A percentile compares a stretch with the other conserved stretches of the same genome.
These are phyloP conservation scores for Leptinotarsa haldemani DNA, from an alignment of 2,888 invertebrate genomes.

Conservation along the genomic window DNA sequence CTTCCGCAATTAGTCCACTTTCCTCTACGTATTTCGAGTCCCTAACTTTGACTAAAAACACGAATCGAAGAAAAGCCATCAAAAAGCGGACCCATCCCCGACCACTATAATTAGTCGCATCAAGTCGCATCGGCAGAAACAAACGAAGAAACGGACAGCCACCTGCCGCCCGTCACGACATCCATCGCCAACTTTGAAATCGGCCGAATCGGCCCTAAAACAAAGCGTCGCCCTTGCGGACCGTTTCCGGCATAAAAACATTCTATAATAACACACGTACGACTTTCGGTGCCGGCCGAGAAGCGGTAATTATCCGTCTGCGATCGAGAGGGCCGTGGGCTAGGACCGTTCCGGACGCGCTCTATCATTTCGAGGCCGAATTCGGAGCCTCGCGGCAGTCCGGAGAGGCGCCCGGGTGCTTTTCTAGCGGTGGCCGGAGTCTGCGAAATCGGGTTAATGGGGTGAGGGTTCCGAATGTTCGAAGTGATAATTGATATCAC, in stretches of 20 bases:
- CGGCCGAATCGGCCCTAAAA: conserved; percentile 6
- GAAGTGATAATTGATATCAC: neutral
- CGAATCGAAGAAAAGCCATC: neutral
- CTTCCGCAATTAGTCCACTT: too few species aligned
- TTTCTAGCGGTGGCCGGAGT: neutral
- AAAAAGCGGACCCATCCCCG: neutral
- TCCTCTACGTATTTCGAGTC: too few species aligned
- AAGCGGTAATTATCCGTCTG: conserved; percentile 63
- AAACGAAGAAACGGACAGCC: conserved; percentile 2
- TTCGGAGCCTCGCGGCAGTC: neutral
- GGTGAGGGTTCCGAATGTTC: neutral
- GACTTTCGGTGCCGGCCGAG: conserved; percentile 39
- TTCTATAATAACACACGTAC: conserved; percentile 64
- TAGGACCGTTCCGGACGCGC: conserved; percentile 3
- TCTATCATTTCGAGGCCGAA: conserved; percentile 10
- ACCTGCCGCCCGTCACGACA: conserved; percentile 1
- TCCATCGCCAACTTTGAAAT: conserved; percentile 2
- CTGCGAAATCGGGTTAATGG: conserved; percentile 1
- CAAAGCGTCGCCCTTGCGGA: conserved; percentile 1
- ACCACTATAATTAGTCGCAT: neutral
- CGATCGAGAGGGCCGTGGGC: conserved; percentile 21
- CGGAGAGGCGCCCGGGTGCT: conserved; percentile 5
- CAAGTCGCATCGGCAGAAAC: neutral
- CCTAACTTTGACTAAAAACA: neutral
- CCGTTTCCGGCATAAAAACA: conserved; percentile 65